These are phyloP conservation scores for Agriopis leucophaearia DNA, from an alignment of 2,888 invertebrate species.

Conservation along the genomic window DNA sequence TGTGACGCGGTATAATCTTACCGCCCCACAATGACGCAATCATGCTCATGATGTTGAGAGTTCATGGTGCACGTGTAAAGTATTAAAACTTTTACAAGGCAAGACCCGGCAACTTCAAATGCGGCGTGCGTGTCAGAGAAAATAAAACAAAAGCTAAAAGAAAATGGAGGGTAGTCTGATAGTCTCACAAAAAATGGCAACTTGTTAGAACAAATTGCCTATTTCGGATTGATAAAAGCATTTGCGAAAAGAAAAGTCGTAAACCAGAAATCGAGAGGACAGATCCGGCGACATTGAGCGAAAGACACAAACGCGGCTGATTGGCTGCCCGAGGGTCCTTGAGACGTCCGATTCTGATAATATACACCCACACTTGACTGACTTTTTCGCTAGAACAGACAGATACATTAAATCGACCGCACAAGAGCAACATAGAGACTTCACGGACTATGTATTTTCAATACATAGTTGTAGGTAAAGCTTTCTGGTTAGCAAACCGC, in stretches of 20 bases:
- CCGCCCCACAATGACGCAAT: no score
- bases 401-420: constrained; percentile 36
- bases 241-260: constrained; percentile 28
- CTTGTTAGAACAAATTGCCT: constrained; percentile 37
- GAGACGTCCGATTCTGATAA: constrained; percentile 46
- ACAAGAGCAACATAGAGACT: constrained; percentile 33
- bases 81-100: not conserved
- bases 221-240: constrained; percentile 32
- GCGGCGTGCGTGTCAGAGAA: constrained; percentile 13
- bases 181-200: constrained; percentile 18
- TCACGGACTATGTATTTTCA: constrained; percentile 42
- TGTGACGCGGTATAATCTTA: constrained; percentile 72
- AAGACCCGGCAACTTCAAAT: no score
- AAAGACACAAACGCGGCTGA: constrained; percentile 47
- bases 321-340: constrained; percentile 49
- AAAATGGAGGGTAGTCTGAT: constrained; percentile 4
- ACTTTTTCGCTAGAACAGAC: constrained; percentile 49
- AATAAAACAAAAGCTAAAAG: constrained; percentile 29
- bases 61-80: not conserved
- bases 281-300: constrained; percentile 38
- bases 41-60: no score
- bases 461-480: constrained; percentile 30
- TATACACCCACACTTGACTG: constrained; percentile 45
- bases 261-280: constrained; percentile 38
- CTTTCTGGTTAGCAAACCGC: constrained; percentile 28